These are phyloP conservation scores for Ciconia boyciana DNA, from an alignment of 2,113 vertebrate genomes.

Conservation along the genomic window DNA sequence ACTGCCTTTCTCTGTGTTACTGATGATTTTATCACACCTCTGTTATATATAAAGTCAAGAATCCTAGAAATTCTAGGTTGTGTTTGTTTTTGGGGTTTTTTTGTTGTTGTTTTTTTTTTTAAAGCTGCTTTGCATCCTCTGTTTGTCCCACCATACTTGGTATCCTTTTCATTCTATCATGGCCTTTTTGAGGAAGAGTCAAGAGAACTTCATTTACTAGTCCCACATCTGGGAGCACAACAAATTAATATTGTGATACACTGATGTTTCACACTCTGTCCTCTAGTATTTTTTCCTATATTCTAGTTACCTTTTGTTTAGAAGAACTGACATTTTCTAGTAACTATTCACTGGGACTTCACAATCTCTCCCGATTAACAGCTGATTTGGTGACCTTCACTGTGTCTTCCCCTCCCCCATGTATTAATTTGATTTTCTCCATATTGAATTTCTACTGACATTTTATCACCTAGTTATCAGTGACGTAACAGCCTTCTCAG, in stretches of 20 bases:
- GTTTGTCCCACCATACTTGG: neutral
- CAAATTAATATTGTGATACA: neutral
- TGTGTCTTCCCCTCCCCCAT: neutral
- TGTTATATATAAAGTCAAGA: neutral
- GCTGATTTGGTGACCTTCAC: neutral
- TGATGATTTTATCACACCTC: neutral
- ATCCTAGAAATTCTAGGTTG: neutral
- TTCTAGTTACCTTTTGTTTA: neutral
- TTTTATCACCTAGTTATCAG: neutral
- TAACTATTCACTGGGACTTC: neutral
- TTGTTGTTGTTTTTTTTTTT: neutral
- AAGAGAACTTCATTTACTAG: neutral
- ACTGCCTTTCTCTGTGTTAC: neutral
- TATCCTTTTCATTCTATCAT: neutral
- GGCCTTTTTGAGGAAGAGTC: neutral
- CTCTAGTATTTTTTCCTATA: neutral
- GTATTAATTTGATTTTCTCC: neutral
- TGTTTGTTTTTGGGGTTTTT: too few relatives aligned
- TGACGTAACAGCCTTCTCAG: neutral
- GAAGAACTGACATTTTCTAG: neutral
- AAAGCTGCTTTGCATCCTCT: neutral
- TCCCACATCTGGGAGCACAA: neutral
- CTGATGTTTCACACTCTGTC: neutral
- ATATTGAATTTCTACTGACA: neutral
- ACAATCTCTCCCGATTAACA: neutral